Evolutionary conservation across 2,888 invertebrate species (phyloP), one percentile per base, ranked within the genome.

Genomic region (Sphaeridia pumilis): DNA sequence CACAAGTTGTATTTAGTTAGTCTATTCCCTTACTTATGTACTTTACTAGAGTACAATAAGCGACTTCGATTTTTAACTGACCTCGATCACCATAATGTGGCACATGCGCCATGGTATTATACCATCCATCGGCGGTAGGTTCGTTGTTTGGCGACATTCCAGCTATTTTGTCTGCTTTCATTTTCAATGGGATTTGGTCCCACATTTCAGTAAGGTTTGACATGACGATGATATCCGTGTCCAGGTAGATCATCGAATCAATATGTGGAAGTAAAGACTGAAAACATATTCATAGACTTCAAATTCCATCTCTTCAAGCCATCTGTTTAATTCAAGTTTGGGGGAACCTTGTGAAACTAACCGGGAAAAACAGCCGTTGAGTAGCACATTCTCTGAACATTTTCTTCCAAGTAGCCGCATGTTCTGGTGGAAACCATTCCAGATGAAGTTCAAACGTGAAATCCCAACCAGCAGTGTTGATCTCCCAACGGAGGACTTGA

Each of bases 361-460:
- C 93, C 46, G 94, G 93, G 63, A 94, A 77, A 71, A 95, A 95
- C 20, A 95, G 73, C 67, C 94, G 75, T 69, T 94, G 93, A 7
- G 92, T 84, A 49, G 94, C 92, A 75, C 95, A 95, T 5, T 87
- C 88, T 69, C 90, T 90, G 67, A 94, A 95, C 26, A 95, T 73
- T 68, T 80, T 83, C 67, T 80, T 79, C 94, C 94, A 95, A 17
- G 12, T 20, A 14, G 20, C 17, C 17, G 5, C 38, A 17, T 38
- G 38, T 38, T 38, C 38, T 17, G 7, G 10, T 17, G 38, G 38
- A 17, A 17, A 38, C 38, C 38, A 38, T 38, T 38, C 38, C 20
- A 14, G 17, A 17, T 38, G 38, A 7, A 38, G 7, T 17, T 38
- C 38, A 38, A 17, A 38, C 5, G 38, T 38, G 38, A 38, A 38